These are phyloP conservation scores for Eulemur albifrons DNA, from an alignment of 2,797 vertebrate genomes.

Conservation along the genomic window DNA sequence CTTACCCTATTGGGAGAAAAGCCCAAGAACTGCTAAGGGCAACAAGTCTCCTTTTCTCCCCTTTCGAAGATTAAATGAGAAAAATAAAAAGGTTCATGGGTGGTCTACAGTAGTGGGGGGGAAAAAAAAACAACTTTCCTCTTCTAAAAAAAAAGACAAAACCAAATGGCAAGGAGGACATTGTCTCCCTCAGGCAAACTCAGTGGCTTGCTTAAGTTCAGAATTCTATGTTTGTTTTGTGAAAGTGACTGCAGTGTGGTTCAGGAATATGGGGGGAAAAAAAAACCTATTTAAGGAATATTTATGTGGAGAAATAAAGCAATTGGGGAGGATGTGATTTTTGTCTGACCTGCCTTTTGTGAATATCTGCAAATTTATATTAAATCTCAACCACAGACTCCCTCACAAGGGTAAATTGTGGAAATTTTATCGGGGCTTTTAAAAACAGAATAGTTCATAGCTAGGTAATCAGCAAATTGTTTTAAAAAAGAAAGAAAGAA, in stretches of 20 bases:
- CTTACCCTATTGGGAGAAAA: slow-evolving; percentile 66
- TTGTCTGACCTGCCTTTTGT: slow-evolving; percentile 59
- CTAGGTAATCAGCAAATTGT: slow-evolving; percentile 26
- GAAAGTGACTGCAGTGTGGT: slow-evolving; percentile 15
- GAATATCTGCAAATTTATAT: slow-evolving; percentile 56
- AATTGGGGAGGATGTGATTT: slow-evolving; percentile 47
- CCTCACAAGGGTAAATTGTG: slow-evolving; percentile 1
- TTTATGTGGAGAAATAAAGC: slow-evolving; percentile 66
- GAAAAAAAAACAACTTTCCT: slow-evolving; percentile 40
- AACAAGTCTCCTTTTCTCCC: slow-evolving; percentile 78
- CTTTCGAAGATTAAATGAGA: slow-evolving; percentile 77
- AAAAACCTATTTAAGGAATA: slow-evolving; percentile 51
- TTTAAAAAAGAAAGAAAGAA: not conserved
- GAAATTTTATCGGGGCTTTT: slow-evolving; percentile 31
- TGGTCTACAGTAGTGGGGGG: slow-evolving; percentile 77
- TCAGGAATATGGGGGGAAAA: not conserved
- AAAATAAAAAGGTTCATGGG: slow-evolving; percentile 83
- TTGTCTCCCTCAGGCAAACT: slow-evolving; percentile 58
- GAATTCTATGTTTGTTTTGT: slow-evolving; percentile 71
- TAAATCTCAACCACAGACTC: slow-evolving; percentile 38
- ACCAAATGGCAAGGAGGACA: slow-evolving; percentile 65
- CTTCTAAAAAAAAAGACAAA: slow-evolving; percentile 53
- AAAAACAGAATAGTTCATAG: not conserved
- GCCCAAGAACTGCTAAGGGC: slow-evolving; percentile 67
- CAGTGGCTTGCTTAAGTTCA: slow-evolving; percentile 50